These are phyloP conservation scores for Clanis bilineata DNA, from an alignment of 2,888 invertebrate species.

Conservation along the genomic window DNA sequence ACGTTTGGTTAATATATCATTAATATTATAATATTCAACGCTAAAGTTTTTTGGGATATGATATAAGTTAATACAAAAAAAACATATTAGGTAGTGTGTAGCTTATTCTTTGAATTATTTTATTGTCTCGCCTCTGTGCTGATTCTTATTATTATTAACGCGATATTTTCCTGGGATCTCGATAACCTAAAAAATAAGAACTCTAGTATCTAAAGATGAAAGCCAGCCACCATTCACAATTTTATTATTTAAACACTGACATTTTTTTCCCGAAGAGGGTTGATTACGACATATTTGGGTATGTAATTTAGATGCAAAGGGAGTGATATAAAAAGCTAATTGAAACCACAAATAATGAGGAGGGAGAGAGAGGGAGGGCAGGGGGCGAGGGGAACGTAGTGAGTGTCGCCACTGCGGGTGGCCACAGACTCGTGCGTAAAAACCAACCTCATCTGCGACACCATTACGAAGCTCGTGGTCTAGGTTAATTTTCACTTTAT, in stretches of 20 bases:
- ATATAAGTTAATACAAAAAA: no score
- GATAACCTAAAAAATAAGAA: no score
- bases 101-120: no score
- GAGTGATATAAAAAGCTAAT: slow-evolving; percentile 78
- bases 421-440: slow-evolving; percentile 77
- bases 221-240: not conserved
- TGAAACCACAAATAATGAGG: slow-evolving; percentile 80
- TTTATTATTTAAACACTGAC: slow-evolving; percentile 24
- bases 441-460: slow-evolving; percentile 75
- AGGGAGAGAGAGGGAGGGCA: slow-evolving; percentile 54
- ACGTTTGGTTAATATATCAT: no score
- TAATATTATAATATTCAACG: no score
- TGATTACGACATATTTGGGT: slow-evolving; percentile 53
- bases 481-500: slow-evolving; percentile 73
- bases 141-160: no score
- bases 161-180: no score
- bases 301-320: slow-evolving; percentile 62
- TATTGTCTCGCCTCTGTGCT: no score
- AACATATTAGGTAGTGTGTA: no score
- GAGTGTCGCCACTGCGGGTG: slow-evolving; percentile 74
- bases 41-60: no score
- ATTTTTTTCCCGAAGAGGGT: slow-evolving; percentile 21
- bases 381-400: slow-evolving; percentile 52
- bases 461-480: slow-evolving; percentile 63
- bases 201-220: no score